phyloP scores from a whole-genome alignment of 2,888 invertebrate species.

The Ormyrus labotus region DNA sequence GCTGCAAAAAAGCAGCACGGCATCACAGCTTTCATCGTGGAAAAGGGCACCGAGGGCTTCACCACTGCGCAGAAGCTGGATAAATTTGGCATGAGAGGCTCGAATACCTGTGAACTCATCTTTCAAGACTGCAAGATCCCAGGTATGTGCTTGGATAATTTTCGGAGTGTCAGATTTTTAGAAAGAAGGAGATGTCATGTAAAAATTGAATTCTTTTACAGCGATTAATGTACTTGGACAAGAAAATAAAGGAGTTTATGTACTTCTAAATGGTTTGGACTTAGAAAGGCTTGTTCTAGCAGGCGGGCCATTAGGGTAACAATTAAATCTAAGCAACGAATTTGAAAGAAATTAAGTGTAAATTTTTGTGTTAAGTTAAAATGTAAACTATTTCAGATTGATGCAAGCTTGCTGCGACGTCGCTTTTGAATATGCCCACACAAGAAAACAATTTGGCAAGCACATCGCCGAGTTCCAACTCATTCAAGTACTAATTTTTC shows the following conservation, averaged over 20 bases:
- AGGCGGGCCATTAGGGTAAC: conserved; percentile 91
- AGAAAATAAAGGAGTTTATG: conserved; percentile 94
- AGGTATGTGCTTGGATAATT: conserved; percentile 71
- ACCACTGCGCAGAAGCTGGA: conserved; percentile 92
- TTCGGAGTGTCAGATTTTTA: neutral
- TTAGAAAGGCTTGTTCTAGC: conserved; percentile 92
- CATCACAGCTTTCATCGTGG: conserved; percentile 95
- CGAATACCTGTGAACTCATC: conserved; percentile 95
- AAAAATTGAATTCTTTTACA: conserved; percentile 59
- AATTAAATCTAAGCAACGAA: conserved; percentile 53
- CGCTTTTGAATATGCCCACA: conserved; percentile 96
- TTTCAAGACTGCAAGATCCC: conserved; percentile 97
- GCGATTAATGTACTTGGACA: conserved; percentile 90
- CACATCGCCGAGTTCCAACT: conserved; percentile 95
- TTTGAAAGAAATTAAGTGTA: neutral
- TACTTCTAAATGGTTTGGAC: conserved; percentile 97
- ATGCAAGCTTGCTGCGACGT: conserved; percentile 97
- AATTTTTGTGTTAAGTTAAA: neutral
- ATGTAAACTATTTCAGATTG: conserved; percentile 77
- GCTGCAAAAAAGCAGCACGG: conserved; percentile 90
- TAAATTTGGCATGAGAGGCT: conserved; percentile 98
- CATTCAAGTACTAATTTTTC: conserved; percentile 82
- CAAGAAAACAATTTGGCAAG: conserved; percentile 93
- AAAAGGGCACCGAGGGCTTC: conserved; percentile 93
- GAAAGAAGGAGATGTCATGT: neutral